Percentiles rank a stretch among this genome's conserved stretches.
These are phyloP conservation scores for Porites divaricata DNA, from an alignment of 92 coral and sea anemone genomes.

Conservation along the genomic window DNA sequence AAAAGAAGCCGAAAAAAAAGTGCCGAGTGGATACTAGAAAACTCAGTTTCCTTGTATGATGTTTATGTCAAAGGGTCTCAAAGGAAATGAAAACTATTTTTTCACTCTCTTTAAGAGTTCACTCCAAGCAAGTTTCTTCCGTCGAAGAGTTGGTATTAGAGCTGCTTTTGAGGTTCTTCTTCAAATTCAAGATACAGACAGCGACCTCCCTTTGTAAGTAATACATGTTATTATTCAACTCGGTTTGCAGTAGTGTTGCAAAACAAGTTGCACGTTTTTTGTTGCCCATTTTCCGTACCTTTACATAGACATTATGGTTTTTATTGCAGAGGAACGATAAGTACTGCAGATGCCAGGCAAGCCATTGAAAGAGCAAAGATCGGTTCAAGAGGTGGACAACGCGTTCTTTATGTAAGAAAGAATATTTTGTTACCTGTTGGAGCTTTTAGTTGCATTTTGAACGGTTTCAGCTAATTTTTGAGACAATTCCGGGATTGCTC, in stretches of 20 bases:
- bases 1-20: too few species aligned
- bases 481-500: too few species aligned
- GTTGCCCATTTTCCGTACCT: neutral
- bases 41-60: too few species aligned
- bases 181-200: constrained; percentile 64
- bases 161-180: constrained; percentile 96
- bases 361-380: constrained; percentile 73
- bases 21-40: too few species aligned
- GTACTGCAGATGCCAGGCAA: constrained; percentile 54
- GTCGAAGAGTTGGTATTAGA: constrained; percentile 88
- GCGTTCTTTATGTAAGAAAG: constrained; percentile 43
- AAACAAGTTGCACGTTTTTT: too few species aligned
- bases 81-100: neutral
- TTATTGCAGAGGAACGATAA: constrained; percentile 55
- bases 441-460: neutral
- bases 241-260: too few species aligned
- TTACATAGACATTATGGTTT: too few species aligned
- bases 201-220: constrained; percentile 70
- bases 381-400: constrained; percentile 61
- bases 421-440: neutral
- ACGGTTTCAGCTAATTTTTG: too few species aligned
- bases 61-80: neutral
- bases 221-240: too few species aligned
- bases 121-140: constrained; percentile 95
- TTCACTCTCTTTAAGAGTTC: constrained; percentile 63